Percentiles rank a stretch among this genome's conserved stretches.
Conservation (phyloP, 2,888 invertebrate species). For the Chaitophorus viminalis region DNA sequence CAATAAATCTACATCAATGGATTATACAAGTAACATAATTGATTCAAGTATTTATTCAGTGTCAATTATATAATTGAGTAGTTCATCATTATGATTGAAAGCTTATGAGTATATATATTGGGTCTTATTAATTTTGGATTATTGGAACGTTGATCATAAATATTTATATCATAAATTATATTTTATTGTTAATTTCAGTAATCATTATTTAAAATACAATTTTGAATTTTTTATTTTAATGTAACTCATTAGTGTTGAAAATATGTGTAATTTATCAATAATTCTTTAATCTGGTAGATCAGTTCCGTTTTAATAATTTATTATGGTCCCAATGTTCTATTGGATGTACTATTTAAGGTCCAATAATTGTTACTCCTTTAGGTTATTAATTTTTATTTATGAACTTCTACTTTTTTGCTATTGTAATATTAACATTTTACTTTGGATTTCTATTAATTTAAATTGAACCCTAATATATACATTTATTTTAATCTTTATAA, state of each 20-base stretch:
- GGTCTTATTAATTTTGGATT: background rate
- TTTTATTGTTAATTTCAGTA: background rate
- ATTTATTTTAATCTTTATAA: background rate
- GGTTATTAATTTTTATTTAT: background rate
- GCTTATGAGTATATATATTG: background rate
- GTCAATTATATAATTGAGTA: slow-evolving; percentile 35
- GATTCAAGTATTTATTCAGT: slow-evolving; percentile 26
- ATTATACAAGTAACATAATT: slow-evolving; percentile 54
- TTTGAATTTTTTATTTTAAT: too few relatives aligned
- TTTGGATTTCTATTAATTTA: background rate
- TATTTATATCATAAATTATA: too few relatives aligned
- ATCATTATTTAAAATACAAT: background rate
- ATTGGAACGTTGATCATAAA: too few relatives aligned
- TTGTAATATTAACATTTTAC: background rate
- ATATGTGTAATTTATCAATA: background rate
- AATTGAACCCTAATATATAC: background rate
- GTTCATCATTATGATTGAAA: slow-evolving; percentile 29
- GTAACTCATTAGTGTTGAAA: too few relatives aligned
- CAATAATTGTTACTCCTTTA: background rate
- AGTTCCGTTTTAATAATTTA: background rate
- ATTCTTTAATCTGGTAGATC: background rate
- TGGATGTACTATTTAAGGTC: background rate
- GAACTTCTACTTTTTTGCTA: background rate
- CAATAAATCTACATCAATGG: slow-evolving; percentile 40
- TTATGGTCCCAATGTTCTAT: too few relatives aligned